Evolutionary conservation across 2,113 vertebrate species (phyloP).

Genomic region (Piaya cayana): DNA sequence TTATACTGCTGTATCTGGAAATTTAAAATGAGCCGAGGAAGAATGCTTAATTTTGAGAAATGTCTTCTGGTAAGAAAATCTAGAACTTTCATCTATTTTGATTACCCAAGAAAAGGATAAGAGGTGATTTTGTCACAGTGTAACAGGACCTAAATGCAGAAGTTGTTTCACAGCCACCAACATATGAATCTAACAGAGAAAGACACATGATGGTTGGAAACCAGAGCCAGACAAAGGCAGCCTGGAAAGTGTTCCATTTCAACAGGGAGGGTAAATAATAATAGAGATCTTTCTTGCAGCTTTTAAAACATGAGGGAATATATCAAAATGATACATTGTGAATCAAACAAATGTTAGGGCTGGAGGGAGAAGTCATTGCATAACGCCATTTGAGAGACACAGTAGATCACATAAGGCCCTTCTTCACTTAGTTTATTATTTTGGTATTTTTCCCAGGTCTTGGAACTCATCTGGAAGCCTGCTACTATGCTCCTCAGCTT

Average conservation of each 20-base stretch:
- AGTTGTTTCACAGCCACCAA: not conserved
- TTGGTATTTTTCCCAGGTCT: not conserved
- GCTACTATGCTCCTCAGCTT: not conserved
- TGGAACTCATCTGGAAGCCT: not conserved
- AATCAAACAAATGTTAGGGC: not conserved
- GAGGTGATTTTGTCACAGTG: not conserved
- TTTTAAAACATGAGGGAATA: not conserved
- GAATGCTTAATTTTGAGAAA: not conserved
- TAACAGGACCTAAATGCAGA: not conserved
- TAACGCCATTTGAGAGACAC: not conserved
- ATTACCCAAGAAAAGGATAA: not conserved
- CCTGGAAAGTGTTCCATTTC: not conserved
- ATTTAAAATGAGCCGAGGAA: not conserved
- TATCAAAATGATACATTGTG: not conserved
- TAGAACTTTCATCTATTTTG: not conserved
- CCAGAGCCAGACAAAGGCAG: not conserved
- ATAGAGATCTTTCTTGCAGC: not conserved
- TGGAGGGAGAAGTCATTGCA: not conserved
- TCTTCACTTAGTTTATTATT: not conserved
- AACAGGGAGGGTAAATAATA: not conserved
- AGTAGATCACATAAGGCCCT: not conserved
- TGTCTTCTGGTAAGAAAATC: not conserved
- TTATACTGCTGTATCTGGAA: not conserved
- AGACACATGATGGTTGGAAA: fast-evolving
- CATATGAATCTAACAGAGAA: not conserved